Conservation (phyloP, 2,113 vertebrate genomes). For the Danio rerio region DNA sequence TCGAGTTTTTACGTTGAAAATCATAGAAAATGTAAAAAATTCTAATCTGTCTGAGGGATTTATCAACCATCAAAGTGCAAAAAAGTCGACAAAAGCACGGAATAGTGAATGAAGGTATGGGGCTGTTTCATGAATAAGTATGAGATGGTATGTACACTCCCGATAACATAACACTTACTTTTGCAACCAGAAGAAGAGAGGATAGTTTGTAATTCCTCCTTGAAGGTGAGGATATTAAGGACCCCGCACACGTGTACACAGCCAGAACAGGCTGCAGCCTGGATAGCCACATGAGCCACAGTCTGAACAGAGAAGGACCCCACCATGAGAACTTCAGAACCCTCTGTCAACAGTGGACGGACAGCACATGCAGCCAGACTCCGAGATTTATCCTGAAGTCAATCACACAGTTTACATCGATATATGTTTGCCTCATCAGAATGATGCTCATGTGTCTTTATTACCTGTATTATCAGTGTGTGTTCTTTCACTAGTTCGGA, state of each 20-base stretch:
- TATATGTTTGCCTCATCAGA: background rate
- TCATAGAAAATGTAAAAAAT: no score
- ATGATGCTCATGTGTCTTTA: background rate
- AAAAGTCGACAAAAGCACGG: no score
- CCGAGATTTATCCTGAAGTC: conserved; percentile 85
- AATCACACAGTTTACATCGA: conserved; percentile 9
- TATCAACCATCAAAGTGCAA: no score
- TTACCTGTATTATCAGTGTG: conserved; percentile 87
- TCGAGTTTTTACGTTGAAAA: no score
- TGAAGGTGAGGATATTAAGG: conserved; percentile 68
- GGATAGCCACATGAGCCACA: conserved; percentile 80
- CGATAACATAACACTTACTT: conserved; percentile 76
- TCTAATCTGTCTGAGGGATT: no score
- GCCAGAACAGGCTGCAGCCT: conserved; percentile 66
- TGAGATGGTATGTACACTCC: background rate
- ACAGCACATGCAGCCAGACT: conserved; percentile 83
- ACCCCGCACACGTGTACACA: conserved; percentile 82
- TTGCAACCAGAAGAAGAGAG: conserved; percentile 80
- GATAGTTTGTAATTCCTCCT: conserved; percentile 73
- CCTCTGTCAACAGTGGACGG: conserved; percentile 77
- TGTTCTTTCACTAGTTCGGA: conserved; percentile 73
- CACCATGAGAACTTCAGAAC: conserved; percentile 80
- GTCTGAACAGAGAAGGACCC: conserved; percentile 84
- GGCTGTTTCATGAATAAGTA: conserved; percentile 55
- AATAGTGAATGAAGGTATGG: no score